These are phyloP conservation scores for Epizoanthus scotinus DNA, from an alignment of 92 coral and sea anemone species.

Conservation along the genomic window DNA sequence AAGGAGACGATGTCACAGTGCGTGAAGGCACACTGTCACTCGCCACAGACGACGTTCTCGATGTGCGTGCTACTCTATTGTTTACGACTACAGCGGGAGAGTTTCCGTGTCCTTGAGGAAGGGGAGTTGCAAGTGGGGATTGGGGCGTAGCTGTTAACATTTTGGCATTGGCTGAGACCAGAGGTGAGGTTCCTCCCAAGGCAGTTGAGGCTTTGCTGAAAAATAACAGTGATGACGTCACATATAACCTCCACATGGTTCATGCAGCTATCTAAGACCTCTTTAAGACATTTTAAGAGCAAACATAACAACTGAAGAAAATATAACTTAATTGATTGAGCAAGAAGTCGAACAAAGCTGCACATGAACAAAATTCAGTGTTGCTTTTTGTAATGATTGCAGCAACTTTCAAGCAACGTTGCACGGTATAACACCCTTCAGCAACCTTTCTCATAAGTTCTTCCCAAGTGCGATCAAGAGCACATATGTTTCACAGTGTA, in stretches of 20 bases:
- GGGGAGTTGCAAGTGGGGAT: constrained; percentile 89
- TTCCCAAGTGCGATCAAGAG: too few relatives aligned
- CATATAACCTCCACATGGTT: neutral
- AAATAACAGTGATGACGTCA: neutral
- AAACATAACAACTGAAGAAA: too few relatives aligned
- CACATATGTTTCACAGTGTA: too few relatives aligned
- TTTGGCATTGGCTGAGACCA: constrained; percentile 79
- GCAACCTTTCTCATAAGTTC: too few relatives aligned
- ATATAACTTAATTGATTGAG: too few relatives aligned
- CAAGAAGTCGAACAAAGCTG: too few relatives aligned
- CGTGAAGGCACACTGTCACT: constrained; percentile 92
- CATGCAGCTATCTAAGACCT: too few relatives aligned
- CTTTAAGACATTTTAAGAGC: too few relatives aligned
- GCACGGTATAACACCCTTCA: too few relatives aligned
- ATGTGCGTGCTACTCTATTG: constrained; percentile 70
- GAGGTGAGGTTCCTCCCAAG: constrained; percentile 55
- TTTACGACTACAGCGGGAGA: constrained; percentile 56
- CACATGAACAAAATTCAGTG: too few relatives aligned
- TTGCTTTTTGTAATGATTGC: too few relatives aligned
- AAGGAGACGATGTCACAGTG: constrained; percentile 80
- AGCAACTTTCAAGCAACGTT: too few relatives aligned
- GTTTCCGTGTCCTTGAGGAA: constrained; percentile 65
- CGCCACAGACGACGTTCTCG: constrained; percentile 90
- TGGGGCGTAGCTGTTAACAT: constrained; percentile 86
- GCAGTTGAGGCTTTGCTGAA: constrained; percentile 26